A percentile compares a stretch with the other conserved stretches of the same genome.
These are phyloP conservation scores for Cinclus cinclus DNA, from an alignment of 2,113 vertebrate genomes.

Conservation along the genomic window DNA sequence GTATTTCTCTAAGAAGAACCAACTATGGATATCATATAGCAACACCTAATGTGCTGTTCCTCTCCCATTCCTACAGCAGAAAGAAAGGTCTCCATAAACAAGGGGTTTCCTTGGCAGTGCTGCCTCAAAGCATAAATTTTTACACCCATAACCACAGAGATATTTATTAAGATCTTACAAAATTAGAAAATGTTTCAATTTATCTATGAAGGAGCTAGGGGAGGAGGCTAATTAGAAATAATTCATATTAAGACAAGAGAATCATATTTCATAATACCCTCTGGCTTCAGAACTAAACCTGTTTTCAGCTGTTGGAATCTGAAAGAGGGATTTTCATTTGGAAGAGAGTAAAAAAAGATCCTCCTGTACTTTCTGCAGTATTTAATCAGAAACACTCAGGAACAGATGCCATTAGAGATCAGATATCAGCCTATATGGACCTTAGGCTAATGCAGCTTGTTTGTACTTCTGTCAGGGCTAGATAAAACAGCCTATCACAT, in stretches of 20 bases:
- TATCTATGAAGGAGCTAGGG: background rate
- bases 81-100: background rate
- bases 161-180: background rate
- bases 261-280: background rate
- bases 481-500: conserved; percentile 65
- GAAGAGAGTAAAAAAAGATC: background rate
- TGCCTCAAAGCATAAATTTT: background rate
- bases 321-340: background rate
- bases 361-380: background rate
- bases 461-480: conserved; percentile 4
- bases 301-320: background rate
- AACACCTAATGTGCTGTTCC: rapidly evolving
- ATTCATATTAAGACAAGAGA: background rate
- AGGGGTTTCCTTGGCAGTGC: background rate
- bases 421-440: conserved; percentile 10
- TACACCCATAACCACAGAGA: background rate
- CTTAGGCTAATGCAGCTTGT: conserved; percentile 39
- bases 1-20: background rate
- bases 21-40: background rate
- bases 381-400: conserved; percentile 20
- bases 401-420: conserved; percentile 15
- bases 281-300: background rate
- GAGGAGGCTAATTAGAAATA: background rate
- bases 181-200: background rate
- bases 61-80: background rate